These are phyloP conservation scores for Cyrtorhinus lividipennis DNA, from an alignment of 1,140 invertebrate genomes.

Conservation along the genomic window DNA sequence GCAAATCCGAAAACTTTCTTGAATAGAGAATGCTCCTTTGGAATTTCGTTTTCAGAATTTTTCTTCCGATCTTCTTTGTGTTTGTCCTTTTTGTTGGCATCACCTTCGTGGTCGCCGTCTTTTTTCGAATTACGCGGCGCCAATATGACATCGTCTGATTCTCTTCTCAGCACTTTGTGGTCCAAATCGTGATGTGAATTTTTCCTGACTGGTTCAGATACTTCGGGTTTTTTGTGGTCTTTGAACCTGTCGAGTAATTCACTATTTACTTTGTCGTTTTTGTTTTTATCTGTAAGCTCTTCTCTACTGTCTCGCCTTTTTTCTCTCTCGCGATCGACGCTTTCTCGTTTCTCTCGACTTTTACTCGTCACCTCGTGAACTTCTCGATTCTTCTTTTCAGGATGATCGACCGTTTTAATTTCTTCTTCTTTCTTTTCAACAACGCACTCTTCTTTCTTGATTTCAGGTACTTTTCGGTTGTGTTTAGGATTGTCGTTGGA, in stretches of 20 bases:
- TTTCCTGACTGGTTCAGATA: not conserved
- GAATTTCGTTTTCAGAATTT: constrained; percentile 21
- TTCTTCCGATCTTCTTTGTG: constrained; percentile 21
- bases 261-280: constrained; percentile 6
- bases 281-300: constrained; percentile 13
- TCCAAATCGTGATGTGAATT: constrained; percentile 11
- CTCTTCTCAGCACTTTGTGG: not conserved
- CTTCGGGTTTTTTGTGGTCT: constrained; percentile 3
- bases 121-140: not conserved
- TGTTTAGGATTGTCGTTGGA: constrained; percentile 23
- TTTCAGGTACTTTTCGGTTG: constrained; percentile 25
- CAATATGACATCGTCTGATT: not conserved
- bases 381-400: constrained; percentile 11
- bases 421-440: constrained; percentile 16
- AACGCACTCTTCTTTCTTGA: constrained; percentile 19
- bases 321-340: not conserved
- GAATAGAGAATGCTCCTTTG: constrained; percentile 20
- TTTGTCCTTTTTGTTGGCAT: constrained; percentile 17
- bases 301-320: constrained; percentile 16
- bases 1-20: constrained; percentile 22
- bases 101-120: constrained; percentile 13
- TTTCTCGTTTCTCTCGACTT: constrained; percentile 16
- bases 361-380: not conserved
- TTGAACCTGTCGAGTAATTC: constrained; percentile 11
- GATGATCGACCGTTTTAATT: not conserved